These are phyloP conservation scores for Myotis yumanensis DNA, from an alignment of 2,113 vertebrate species.

Conservation along the genomic window DNA sequence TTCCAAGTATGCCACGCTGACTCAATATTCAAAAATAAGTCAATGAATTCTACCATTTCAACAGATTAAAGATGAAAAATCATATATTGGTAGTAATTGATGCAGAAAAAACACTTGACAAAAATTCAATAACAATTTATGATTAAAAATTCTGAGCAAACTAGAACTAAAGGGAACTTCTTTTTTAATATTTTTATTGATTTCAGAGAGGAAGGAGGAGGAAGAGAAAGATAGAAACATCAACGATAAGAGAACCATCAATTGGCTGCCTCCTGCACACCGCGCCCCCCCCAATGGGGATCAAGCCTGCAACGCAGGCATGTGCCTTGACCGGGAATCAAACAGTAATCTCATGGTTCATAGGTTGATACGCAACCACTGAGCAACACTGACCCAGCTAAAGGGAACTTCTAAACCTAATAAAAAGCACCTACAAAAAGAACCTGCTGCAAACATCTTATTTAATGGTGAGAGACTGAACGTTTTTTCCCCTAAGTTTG, in stretches of 20 bases:
- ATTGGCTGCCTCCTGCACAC: too few relatives aligned
- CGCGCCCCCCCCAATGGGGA: too few relatives aligned
- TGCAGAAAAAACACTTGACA: not conserved
- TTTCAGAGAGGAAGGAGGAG: too few relatives aligned
- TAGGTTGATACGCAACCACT: too few relatives aligned
- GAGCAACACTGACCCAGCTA: not conserved
- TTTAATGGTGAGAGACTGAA: not conserved
- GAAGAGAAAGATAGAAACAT: too few relatives aligned
- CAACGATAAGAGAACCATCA: too few relatives aligned
- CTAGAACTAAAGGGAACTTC: not conserved
- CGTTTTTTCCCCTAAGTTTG: not conserved
- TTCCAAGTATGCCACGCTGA: not conserved
- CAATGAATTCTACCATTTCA: too few relatives aligned
- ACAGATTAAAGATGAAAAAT: not conserved
- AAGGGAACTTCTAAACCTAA: not conserved
- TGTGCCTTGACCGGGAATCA: too few relatives aligned
- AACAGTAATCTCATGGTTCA: too few relatives aligned
- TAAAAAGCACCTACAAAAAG: not conserved
- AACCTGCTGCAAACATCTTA: not conserved
- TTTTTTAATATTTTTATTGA: too few relatives aligned
- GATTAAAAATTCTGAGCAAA: not conserved
- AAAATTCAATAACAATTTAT: not conserved
- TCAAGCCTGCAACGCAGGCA: too few relatives aligned
- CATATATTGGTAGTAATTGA: rapidly evolving
- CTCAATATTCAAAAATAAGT: not conserved